A percentile compares a stretch with the other conserved stretches of the same genome.
Evolutionary conservation across 2,113 vertebrate species (phyloP).

Genomic region (Psilopsiagon aymara): DNA sequence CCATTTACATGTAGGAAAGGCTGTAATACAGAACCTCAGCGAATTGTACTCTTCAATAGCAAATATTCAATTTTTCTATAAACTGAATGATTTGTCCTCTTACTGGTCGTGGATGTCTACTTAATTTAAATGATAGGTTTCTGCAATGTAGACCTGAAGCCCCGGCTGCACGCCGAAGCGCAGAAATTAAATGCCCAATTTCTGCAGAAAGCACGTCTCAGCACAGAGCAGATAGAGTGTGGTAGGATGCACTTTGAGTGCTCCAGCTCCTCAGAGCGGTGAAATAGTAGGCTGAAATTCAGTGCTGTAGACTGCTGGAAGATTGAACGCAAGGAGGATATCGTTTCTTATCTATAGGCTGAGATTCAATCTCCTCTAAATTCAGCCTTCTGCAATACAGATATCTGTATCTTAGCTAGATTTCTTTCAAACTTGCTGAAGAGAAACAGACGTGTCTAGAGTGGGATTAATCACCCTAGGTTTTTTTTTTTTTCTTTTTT

Average conservation of each 20-base stretch:
- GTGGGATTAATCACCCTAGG: neutral
- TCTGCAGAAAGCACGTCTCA: neutral
- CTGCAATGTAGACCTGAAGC: neutral
- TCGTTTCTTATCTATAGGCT: neutral
- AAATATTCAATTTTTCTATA: neutral
- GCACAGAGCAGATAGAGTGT: neutral
- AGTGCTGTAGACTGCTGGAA: neutral
- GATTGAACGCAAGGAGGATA: neutral
- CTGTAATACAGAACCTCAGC: neutral
- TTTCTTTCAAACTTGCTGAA: neutral
- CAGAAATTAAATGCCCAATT: neutral
- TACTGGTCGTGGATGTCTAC: neutral
- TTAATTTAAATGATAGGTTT: rapidly evolving
- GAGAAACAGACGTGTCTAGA: neutral
- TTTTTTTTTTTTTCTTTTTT: neutral
- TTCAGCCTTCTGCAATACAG: neutral
- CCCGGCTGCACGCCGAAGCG: rapidly evolving
- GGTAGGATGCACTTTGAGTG: neutral
- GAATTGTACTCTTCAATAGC: neutral
- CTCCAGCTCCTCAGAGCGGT: neutral
- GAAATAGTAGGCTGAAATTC: neutral
- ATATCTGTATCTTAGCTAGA: neutral
- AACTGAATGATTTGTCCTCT: neutral
- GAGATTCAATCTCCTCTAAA: neutral
- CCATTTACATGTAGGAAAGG: neutral